Evolutionary conservation across 1,140 invertebrate genomes (phyloP).

Genomic region (Metopolophium dirhodum): DNA sequence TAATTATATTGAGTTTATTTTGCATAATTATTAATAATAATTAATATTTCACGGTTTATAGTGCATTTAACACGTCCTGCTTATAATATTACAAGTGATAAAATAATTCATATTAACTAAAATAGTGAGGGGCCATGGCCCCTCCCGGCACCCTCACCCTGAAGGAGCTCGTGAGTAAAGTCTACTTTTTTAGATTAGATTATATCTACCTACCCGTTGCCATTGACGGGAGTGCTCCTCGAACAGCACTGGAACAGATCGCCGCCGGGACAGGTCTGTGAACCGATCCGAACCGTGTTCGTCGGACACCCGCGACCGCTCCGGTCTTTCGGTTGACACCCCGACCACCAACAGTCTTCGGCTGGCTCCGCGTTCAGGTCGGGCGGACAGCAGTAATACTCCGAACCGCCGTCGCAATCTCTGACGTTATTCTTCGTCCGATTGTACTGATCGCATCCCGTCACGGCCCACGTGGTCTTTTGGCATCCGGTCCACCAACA

Average conservation of each 20-base stretch:
- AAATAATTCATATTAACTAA: too few species aligned
- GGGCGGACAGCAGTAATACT: constrained; percentile 51
- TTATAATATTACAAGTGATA: too few species aligned
- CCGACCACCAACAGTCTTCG: neutral
- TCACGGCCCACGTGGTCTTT: neutral
- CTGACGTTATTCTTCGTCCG: constrained; percentile 10
- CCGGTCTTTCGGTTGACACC: neutral
- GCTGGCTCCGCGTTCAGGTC: too few species aligned
- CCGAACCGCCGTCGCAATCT: constrained; percentile 26
- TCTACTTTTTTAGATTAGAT: too few species aligned
- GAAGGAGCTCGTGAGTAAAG: too few species aligned
- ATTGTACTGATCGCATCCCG: constrained; percentile 49
- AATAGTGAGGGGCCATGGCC: too few species aligned
- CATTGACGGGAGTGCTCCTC: neutral
- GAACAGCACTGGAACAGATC: neutral
- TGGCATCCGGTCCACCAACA: constrained; percentile 53
- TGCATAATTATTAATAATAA: neutral
- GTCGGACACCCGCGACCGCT: neutral
- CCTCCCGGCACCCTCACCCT: too few species aligned
- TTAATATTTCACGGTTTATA: too few species aligned
- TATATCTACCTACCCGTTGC: neutral
- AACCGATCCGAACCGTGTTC: neutral
- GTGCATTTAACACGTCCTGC: neutral
- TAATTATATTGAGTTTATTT: neutral
- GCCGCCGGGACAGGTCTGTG: neutral